Base-by-base conservation (phyloP, 1,140 invertebrate species). In the Hestina assimilis region DNA sequence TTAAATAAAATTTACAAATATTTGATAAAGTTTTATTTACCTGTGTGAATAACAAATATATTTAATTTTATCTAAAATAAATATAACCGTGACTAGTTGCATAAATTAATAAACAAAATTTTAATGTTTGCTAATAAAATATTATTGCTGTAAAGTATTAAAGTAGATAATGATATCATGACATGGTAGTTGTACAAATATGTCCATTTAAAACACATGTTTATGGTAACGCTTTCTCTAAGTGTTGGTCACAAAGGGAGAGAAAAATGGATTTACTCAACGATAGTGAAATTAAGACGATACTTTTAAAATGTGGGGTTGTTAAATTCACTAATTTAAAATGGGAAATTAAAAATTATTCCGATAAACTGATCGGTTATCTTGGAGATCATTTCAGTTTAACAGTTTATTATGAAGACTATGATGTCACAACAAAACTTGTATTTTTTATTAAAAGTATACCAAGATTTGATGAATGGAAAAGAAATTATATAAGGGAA, bases 371-470 rank as follows among this genome's bases (percentile, higher is more conserved):
- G 7, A 56, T 80, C 9, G 83, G 83, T 11, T 80, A 80, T 54
- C 60, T 84, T 7, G 81, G 79, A 46, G 81, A 86, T 46, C 79
- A 86, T 65, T 58, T 84, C 11, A 77, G 67, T 29, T 47, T 86
- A 21, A 60, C 35, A 21, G 56, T 80, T 17, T 20, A 60, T 42
- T 51, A 71, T 14, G 48, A 69, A 50, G n/a, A 4, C 0, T 53
- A 70, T 12, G 67, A 51, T 40, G 38, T 9, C 7, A 35, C 29
- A 1, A 52, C 24, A 17, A 45, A 69, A 17, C 40, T 69, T 9
- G 61, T 63, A 9, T 66, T 74, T 2, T 86, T 86, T 51, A 56
- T 84, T 1, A 86, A 86, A 63, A 84, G 78, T 47, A 59, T 82
- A 29, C 83, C 81, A 3, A 69, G 75, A 40, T 54, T 40, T 35